Conservation (phyloP, 2,888 invertebrate species). For the Hyposoter dolosus region DNA sequence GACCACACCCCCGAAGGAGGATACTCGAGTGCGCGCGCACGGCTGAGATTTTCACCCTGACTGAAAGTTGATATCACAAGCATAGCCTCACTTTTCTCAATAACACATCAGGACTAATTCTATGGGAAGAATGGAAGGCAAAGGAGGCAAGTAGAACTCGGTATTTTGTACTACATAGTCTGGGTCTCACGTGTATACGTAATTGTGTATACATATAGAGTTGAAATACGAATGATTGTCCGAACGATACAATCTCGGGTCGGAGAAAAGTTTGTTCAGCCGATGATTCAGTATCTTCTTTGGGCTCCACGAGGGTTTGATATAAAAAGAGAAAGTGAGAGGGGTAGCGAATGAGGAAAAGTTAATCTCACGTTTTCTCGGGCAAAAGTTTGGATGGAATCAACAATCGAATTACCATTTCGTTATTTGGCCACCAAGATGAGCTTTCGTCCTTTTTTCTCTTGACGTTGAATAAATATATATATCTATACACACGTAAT, state of each 20-base stretch:
- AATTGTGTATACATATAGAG: background rate
- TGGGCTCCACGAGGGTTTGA: background rate
- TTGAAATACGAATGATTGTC: conserved; percentile 21
- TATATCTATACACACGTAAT: conserved; percentile 16
- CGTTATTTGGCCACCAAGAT: conserved; percentile 57
- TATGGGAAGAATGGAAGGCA: conserved; percentile 55
- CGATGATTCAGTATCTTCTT: conserved; percentile 46
- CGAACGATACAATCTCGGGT: conserved; percentile 33
- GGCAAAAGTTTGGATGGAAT: conserved; percentile 48
- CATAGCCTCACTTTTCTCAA: conserved; percentile 39
- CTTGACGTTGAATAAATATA: conserved; percentile 4
- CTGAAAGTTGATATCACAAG: conserved; percentile 50
- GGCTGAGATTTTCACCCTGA: conserved; percentile 59
- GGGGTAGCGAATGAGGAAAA: conserved; percentile 44
- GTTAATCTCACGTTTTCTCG: conserved; percentile 61
- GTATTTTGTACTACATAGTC: background rate
- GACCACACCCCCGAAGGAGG: conserved; percentile 79
- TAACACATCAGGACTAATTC: conserved; percentile 66
- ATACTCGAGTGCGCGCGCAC: conserved; percentile 77
- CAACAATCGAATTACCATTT: conserved; percentile 68
- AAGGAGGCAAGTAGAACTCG: conserved; percentile 52
- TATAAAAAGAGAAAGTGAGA: background rate
- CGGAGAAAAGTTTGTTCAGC: conserved; percentile 47
- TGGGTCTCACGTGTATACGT: conserved; percentile 9
- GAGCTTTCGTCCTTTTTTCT: conserved; percentile 23